Base-by-base conservation (phyloP, 2,888 invertebrate genomes). In the Neuroscelio doddi region DNA sequence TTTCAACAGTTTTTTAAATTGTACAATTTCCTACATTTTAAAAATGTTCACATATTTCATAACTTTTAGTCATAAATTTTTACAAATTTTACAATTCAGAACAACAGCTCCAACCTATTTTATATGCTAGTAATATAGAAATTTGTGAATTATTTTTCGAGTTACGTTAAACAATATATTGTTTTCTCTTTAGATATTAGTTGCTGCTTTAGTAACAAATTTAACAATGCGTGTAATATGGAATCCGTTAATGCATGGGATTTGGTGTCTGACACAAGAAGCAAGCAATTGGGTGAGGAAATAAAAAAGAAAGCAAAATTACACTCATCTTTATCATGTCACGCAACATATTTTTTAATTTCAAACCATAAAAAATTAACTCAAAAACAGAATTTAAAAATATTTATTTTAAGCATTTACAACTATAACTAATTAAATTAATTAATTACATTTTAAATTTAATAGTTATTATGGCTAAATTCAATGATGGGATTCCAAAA, bases 161-260 rank as follows among this genome's bases (percentile, higher is more conserved):
- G 10, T 36, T 36, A 2, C 39, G 21, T 21, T 21, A 21, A 2
- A 21, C 21, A 21, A 21, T n/a, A n/a, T n/a, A n/a, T n/a, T n/a
- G n/a, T 3, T 12, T 41, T 57, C 9, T 15, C 17, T 52, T 0
- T 38, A 84, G 84, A 83, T 84, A 73, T 70, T 84, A 27, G 75
- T 84, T 4, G 71, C 84, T n/a, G 79, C 82, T 7, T 70, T 84
- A 36, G 77, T 79, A 9, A 80, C 84, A 0, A 82, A 84, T 69
- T 68, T 84, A 38, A 67, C 80, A 4, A 80, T 72, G 7, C 75
- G 71, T 14, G 73, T 76, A 0, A 70, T 84, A 66, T 84, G 84
- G 84, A 72, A 76, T 50, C 84, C 84, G 5, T 56, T 84, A 10
- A 75, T 83, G 73, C 73, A 80, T 16, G 71, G 73, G 1, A 74